Evolutionary conservation across 2,113 vertebrate genomes (phyloP).

Genomic region (Columbina picui): DNA sequence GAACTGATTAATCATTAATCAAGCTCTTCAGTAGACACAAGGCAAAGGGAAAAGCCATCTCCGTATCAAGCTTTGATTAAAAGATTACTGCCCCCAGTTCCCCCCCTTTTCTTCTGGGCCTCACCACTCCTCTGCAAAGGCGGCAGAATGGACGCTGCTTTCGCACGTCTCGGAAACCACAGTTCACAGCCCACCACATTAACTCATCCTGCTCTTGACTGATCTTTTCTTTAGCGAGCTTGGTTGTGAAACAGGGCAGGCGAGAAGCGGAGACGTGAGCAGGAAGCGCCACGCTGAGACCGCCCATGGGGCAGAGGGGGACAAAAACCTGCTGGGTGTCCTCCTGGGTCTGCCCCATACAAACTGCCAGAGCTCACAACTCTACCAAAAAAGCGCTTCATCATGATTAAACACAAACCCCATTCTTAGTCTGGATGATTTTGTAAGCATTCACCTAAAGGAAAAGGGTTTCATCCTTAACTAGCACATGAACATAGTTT

Average conservation of each 20-base stretch:
- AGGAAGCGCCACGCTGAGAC: not conserved
- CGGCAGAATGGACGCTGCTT: not conserved
- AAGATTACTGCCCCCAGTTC: not conserved
- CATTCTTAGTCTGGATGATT: not conserved
- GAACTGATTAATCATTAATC: not conserved
- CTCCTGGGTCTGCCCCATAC: not conserved
- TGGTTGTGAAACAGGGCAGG: not conserved
- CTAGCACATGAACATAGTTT: rapidly evolving
- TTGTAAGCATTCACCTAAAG: not conserved
- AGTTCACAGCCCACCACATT: not conserved
- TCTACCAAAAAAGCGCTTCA: not conserved
- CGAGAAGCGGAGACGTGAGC: rapidly evolving
- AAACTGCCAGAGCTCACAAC: not conserved
- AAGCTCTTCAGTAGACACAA: not conserved
- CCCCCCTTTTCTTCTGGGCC: not conserved
- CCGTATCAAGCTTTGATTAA: not conserved
- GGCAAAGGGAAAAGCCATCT: not conserved
- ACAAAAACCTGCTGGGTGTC: not conserved
- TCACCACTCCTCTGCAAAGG: not conserved
- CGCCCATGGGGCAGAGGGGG: not conserved
- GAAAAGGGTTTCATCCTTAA: not conserved
- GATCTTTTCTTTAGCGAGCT: not conserved
- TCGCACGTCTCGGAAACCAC: not conserved
- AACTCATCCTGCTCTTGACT: not conserved
- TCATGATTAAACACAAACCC: not conserved